Conservation (phyloP, 2,797 vertebrate genomes). For the Vultur gryphus region DNA sequence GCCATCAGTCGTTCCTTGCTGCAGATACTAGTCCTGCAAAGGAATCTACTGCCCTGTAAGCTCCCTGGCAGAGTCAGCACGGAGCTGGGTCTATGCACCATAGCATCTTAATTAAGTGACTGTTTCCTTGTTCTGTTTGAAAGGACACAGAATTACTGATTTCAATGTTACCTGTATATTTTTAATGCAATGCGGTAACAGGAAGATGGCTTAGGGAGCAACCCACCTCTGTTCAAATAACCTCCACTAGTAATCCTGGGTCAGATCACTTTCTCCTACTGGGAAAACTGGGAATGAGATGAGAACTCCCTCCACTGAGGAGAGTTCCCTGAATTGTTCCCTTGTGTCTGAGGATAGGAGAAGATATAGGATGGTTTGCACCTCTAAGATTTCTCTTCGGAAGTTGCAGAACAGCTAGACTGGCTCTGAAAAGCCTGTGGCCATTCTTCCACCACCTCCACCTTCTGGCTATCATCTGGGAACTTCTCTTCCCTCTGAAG, state of each 20-base stretch:
- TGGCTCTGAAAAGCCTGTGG: background rate
- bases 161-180: background rate
- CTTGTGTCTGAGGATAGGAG: background rate
- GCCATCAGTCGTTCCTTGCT: background rate
- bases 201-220: background rate
- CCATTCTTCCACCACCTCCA: background rate
- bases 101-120: background rate
- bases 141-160: background rate
- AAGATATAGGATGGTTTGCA: background rate
- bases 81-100: background rate
- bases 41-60: background rate
- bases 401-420: background rate
- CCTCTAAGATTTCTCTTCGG: background rate
- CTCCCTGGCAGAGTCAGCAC: background rate
- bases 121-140: background rate
- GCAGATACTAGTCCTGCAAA: background rate
- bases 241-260: background rate
- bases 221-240: background rate
- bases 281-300: background rate
- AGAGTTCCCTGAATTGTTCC: background rate
- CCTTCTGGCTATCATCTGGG: background rate
- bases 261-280: background rate
- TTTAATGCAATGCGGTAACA: background rate
- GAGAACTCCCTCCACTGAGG: background rate
- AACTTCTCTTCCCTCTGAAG: background rate